Base-by-base conservation (phyloP, 92 coral and sea anemone species). In the Desmophyllum pertusum region DNA sequence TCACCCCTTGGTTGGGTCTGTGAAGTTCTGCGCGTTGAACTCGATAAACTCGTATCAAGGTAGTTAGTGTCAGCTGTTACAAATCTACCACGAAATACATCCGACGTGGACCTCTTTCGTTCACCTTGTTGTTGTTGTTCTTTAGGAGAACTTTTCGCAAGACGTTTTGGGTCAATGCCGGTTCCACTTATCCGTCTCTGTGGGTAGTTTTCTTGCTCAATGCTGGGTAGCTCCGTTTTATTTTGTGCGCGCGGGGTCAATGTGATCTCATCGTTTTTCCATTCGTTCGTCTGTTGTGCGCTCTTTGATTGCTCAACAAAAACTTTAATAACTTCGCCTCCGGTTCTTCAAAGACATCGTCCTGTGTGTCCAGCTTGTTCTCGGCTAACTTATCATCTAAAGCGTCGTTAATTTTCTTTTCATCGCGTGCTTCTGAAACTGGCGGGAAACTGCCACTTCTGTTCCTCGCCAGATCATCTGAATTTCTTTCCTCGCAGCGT, bases 371-470 rank as follows among this genome's bases (percentile, higher is more conserved):
- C 40, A 52, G 46, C 4, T 29, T 68, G 61, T 8, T 14, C 37
- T 55, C 41, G 55, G 17, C 35, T 21, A 14, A 7, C 57, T 29
- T 35, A 1, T 80, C 75, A 46, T 35, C 41, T 10, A 23, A 78
- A 80, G 13, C 35, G 29, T 67, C 45, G 27, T 48, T 23, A 10
- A 35, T 0, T 19, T 18, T 71, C 61, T 82, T 37, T 23, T 5
- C 53, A 23, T 45, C 65, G 3, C 55, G 71, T 10, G 21, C 29
- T n/a, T 18, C 71, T 6, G 43, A 53, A 29, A 35, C 21, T 5
- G 86, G 68, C 41, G 71, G 79, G 30, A 33, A 45, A 51, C 84
- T 81, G 13, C 76, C 78, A 5, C 83, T 85, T 86, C 80, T 76
- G 6, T 87, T 69, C 67, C 90, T 85, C 68, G 70, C 73, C 19